Base-by-base conservation (phyloP, 2,888 invertebrate species). In the Sisyra terminalis region DNA sequence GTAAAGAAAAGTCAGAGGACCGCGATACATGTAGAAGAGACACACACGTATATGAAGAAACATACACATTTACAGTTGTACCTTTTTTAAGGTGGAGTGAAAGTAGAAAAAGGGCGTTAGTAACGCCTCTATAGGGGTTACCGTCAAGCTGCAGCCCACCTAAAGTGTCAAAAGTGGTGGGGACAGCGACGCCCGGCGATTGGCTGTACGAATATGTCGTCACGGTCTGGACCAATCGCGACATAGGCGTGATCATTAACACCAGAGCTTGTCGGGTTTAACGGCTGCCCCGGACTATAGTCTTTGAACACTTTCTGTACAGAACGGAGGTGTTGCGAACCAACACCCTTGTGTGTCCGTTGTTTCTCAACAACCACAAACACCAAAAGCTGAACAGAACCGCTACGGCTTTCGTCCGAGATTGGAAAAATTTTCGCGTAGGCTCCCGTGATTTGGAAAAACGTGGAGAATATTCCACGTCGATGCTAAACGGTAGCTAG, bases 161-260 rank as follows among this genome's bases (percentile, higher is more conserved):
- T 47, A 51, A 56, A 55, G 60, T 60, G 61, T 60, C 58, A 62
- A 62, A 63, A 57, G 55, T 38, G 55, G 63, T 57, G 60, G 63
- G 63, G 58, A 57, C 48, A 49, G 55, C 56, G 57, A 57, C 64
- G 61, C 64, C 60, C 51, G 45, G 46, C 56, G 50, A 62, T 63
- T 62, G 62, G 62, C 51, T 53, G 49, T 50, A 51, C 51, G 53
- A 58, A 55, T 54, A 52, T 51, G 52, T 55, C 57, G 55, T 55
- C 57, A 59, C 55, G 57, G 55, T 49, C 47, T 44, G 53, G 52
- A 51, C 63, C 63, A 63, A 63, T 63, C 46, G 55, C 51, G 49
- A 42, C 45, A 14, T 58, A 61, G 55, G 53, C 52, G 50, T 52
- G 57, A 59, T 65, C 66, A 65, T 65, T 65, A 66, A 64, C 65